Evolutionary conservation across 2,888 invertebrate species (phyloP).

Genomic region (Apamea sordens): DNA sequence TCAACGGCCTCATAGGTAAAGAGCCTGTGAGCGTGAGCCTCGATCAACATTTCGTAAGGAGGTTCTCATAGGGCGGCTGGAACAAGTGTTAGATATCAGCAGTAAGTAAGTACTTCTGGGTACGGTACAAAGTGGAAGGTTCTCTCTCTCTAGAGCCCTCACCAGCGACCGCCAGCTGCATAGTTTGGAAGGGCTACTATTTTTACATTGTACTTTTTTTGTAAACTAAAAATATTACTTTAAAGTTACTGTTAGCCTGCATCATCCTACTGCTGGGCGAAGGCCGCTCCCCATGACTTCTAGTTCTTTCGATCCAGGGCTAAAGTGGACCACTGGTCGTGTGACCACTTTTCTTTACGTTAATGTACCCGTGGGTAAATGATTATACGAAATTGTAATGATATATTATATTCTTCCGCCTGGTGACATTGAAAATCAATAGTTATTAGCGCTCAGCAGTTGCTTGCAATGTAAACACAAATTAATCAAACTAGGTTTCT

Average conservation of each 20-base stretch:
- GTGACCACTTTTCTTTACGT: too few relatives aligned
- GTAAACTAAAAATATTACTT: not conserved
- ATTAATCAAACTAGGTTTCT: not conserved
- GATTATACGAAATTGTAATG: not conserved
- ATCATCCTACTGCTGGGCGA: too few relatives aligned
- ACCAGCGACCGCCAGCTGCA: not conserved
- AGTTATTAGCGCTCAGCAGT: not conserved
- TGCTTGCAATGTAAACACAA: not conserved
- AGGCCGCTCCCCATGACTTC: too few relatives aligned
- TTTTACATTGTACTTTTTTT: not conserved
- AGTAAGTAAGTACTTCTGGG: not conserved
- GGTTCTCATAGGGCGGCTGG: not conserved
- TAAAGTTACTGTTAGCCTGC: not conserved
- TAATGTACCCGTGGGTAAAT: too few relatives aligned
- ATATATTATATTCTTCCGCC: not conserved
- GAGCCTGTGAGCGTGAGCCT: not conserved
- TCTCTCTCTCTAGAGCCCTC: not conserved
- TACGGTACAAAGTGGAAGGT: not conserved
- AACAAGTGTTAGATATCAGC: not conserved
- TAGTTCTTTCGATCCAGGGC: too few relatives aligned
- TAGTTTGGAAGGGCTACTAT: not conserved
- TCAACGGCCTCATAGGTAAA: conserved; percentile 13
- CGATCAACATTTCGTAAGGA: conserved; percentile 1
- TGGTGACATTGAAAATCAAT: not conserved
- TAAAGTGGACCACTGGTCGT: too few relatives aligned